Percentiles rank a stretch among this genome's conserved stretches.
These are phyloP conservation scores for Hypanus sabinus DNA, from an alignment of 2,113 vertebrate genomes.

Conservation along the genomic window DNA sequence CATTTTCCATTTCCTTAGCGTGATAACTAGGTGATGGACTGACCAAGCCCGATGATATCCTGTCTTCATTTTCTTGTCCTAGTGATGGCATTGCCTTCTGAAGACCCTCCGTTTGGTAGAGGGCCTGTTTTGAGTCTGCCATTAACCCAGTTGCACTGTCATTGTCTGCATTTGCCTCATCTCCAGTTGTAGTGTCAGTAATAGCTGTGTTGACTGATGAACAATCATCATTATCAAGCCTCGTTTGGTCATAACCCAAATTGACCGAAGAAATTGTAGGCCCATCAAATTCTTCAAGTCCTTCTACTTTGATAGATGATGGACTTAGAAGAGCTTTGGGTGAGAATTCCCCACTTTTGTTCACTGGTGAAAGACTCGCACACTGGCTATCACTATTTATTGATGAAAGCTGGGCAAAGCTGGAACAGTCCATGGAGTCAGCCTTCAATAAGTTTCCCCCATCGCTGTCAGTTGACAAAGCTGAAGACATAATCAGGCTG, in stretches of 20 bases:
- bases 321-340: conserved; percentile 86
- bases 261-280: conserved; percentile 89
- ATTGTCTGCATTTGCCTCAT: conserved; percentile 91
- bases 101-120: conserved; percentile 73
- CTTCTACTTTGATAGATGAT: conserved; percentile 95
- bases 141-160: conserved; percentile 73
- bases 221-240: conserved; percentile 96
- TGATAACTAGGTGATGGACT: conserved; percentile 94
- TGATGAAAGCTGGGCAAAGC: conserved; percentile 73
- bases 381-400: conserved; percentile 76
- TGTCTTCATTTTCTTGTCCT: conserved; percentile 82
- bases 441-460: conserved; percentile 81
- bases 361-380: conserved; percentile 83
- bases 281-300: conserved; percentile 91
- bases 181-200: conserved; percentile 95
- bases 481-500: conserved; percentile 78
- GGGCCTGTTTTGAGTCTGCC: conserved; percentile 75
- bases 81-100: conserved; percentile 76
- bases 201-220: conserved; percentile 97
- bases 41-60: conserved; percentile 89
- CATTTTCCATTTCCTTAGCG: conserved; percentile 91
- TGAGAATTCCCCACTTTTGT: conserved; percentile 87
- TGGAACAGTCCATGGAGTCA: conserved; percentile 75
- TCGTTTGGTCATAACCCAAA: conserved; percentile 84
- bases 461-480: conserved; percentile 80